A percentile compares a stretch with the other conserved stretches of the same genome.
phyloP scores from a whole-genome alignment of 2,113 vertebrate species.

The Leuciscus idus region DNA sequence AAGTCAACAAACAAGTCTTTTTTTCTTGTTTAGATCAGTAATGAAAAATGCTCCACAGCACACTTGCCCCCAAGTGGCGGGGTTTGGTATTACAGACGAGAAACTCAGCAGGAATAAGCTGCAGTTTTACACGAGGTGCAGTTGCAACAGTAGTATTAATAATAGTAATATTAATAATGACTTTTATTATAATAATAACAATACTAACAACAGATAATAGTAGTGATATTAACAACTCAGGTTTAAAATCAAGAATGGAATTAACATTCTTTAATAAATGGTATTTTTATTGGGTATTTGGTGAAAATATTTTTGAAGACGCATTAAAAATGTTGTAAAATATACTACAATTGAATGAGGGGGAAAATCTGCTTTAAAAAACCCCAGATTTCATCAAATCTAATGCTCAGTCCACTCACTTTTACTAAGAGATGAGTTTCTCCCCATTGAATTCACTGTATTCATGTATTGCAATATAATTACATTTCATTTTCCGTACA shows the following conservation, averaged over 20 bases:
- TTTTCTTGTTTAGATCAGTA: constrained; percentile 67
- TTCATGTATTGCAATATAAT: constrained; percentile 17
- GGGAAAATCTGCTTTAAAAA: constrained; percentile 59
- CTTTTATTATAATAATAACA: constrained; percentile 65
- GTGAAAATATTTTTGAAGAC: constrained; percentile 44
- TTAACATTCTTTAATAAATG: constrained; percentile 70
- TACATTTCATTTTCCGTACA: background rate
- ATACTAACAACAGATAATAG: constrained; percentile 72
- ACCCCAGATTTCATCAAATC: constrained; percentile 55
- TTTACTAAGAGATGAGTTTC: background rate
- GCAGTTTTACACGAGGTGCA: constrained; percentile 69
- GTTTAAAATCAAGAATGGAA: constrained; percentile 66
- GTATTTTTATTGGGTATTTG: constrained; percentile 55
- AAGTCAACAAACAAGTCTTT: constrained; percentile 79
- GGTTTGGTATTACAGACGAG: constrained; percentile 76
- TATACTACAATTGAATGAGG: constrained; percentile 57
- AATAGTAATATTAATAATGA: constrained; percentile 75
- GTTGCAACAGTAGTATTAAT: constrained; percentile 78
- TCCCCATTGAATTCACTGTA: background rate
- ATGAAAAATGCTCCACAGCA: constrained; percentile 83
- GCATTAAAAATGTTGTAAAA: constrained; percentile 70
- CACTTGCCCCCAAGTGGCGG: constrained; percentile 80
- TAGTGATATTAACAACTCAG: constrained; percentile 76
- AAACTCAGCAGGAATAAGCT: constrained; percentile 79
- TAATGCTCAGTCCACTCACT: background rate